phyloP scores from a whole-genome alignment of 1,140 invertebrate genomes.

The Plodia interpunctella region DNA sequence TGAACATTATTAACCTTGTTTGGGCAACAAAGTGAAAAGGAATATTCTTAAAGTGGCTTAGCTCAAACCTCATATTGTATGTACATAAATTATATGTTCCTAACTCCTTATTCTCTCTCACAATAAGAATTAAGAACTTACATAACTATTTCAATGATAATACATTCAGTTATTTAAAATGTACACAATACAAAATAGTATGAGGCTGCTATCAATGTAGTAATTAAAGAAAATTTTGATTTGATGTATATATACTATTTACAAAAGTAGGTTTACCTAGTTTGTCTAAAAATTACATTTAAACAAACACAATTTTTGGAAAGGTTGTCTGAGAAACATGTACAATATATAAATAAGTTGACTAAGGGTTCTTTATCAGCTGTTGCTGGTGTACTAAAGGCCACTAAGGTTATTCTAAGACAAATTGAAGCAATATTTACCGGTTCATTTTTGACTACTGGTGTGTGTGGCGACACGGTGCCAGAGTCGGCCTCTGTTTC shows the following conservation, averaged over 20 bases:
- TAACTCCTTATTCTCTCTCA: neutral
- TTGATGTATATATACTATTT: too few species aligned
- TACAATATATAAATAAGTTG: too few species aligned
- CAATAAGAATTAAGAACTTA: neutral
- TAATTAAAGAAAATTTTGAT: too few species aligned
- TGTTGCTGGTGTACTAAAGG: neutral
- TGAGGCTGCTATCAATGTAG: too few species aligned
- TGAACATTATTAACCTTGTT: neutral
- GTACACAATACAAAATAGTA: neutral
- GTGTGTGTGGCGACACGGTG: constrained; percentile 71
- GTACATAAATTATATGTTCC: constrained; percentile 1
- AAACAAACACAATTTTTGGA: too few species aligned
- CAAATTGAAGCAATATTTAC: constrained; percentile 41
- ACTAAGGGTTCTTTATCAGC: too few species aligned
- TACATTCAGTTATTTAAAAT: neutral
- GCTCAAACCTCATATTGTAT: neutral
- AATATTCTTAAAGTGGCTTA: neutral
- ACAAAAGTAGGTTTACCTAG: too few species aligned
- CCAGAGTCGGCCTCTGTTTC: constrained; percentile 77
- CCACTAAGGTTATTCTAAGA: neutral
- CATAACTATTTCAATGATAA: constrained; percentile 1
- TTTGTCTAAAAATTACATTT: too few species aligned
- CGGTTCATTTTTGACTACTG: constrained; percentile 73
- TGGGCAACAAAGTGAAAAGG: neutral
- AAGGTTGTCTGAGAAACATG: too few species aligned